A percentile compares a stretch with the other conserved stretches of the same genome.
Conservation (phyloP, 2,113 vertebrate species). For the Microcebus tavaratra region DNA sequence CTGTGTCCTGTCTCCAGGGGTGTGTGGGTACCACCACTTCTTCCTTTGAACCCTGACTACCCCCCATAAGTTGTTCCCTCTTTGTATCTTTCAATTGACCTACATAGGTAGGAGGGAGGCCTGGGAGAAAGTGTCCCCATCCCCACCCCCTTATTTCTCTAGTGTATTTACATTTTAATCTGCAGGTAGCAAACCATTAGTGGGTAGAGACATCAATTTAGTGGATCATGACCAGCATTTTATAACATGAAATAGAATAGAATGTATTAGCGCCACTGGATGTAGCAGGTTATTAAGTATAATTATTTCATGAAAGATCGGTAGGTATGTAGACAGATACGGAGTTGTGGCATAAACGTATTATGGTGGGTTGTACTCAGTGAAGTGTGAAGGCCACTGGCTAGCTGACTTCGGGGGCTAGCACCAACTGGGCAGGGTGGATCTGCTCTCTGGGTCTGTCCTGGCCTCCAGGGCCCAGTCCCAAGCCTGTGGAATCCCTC, state of each 20-base stretch:
- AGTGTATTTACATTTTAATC: not conserved
- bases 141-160: not conserved
- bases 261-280: not conserved
- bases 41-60: not conserved
- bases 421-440: not conserved
- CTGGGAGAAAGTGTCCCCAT: not conserved
- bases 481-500: not conserved
- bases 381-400: not conserved
- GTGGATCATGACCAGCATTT: not conserved
- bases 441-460: not conserved
- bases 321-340: not conserved
- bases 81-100: not conserved
- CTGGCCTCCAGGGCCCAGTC: not conserved
- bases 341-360: not conserved
- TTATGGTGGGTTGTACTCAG: not conserved
- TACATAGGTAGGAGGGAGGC: not conserved
- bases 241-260: not conserved
- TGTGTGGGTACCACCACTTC: not conserved
- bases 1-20: not conserved
- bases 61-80: not conserved
- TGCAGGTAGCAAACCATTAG: not conserved
- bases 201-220: not conserved
- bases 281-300: not conserved
- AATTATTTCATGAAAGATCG: not conserved
- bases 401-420: not conserved